phyloP scores from a whole-genome alignment of 2,113 vertebrate species.

The Geococcyx californianus region DNA sequence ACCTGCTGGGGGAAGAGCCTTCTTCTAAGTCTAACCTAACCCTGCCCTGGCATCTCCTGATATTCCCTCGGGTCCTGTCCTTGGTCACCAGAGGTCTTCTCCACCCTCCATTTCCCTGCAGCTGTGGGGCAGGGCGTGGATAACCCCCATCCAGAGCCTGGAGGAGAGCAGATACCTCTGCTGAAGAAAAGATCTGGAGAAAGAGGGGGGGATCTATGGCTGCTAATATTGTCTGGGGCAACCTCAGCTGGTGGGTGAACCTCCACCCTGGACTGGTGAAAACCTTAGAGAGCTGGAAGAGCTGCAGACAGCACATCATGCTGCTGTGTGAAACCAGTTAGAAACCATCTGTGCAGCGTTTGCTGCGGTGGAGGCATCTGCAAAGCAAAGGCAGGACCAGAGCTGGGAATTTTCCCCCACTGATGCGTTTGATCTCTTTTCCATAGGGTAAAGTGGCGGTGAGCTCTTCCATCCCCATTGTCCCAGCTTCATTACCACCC shows the following conservation, averaged over 20 bases:
- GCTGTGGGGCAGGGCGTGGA: background rate
- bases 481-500: background rate
- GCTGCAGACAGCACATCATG: background rate
- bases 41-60: too few relatives aligned
- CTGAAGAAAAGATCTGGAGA: background rate
- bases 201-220: background rate
- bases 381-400: background rate
- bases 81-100: too few relatives aligned
- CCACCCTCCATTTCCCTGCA: background rate
- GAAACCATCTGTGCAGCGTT: background rate
- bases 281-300: background rate
- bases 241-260: too few relatives aligned
- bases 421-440: background rate
- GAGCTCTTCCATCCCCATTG: background rate
- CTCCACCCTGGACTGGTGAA: background rate
- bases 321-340: background rate
- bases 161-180: background rate
- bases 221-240: background rate
- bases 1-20: too few relatives aligned
- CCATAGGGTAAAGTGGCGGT: conserved; percentile 31
- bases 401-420: background rate
- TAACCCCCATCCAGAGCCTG: background rate
- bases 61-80: too few relatives aligned
- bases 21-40: too few relatives aligned
- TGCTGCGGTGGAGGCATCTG: background rate